Conservation (phyloP, 1,140 invertebrate genomes). For the Drosophila pallidifrons region DNA sequence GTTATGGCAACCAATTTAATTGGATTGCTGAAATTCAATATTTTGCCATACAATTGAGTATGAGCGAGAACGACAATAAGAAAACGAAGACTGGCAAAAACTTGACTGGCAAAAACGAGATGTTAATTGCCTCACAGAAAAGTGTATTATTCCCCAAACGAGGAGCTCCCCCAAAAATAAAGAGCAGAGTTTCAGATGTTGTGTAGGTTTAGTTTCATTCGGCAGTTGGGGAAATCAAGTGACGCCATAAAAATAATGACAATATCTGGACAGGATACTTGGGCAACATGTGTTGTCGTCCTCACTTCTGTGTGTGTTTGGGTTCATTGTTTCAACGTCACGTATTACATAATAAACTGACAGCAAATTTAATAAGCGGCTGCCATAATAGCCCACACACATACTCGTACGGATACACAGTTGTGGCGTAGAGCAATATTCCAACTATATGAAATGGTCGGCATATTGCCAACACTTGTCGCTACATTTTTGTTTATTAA, state of each 20-base stretch:
- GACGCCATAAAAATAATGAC: slow-evolving; percentile 57
- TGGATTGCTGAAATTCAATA: slow-evolving; percentile 73
- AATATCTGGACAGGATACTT: slow-evolving; percentile 33
- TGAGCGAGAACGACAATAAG: not conserved
- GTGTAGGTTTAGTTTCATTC: slow-evolving; percentile 20
- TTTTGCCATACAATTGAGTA: slow-evolving; percentile 28
- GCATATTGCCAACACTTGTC: slow-evolving; percentile 73
- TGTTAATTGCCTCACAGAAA: slow-evolving; percentile 62
- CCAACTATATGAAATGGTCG: slow-evolving; percentile 61
- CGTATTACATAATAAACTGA: slow-evolving; percentile 81
- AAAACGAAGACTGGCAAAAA: not conserved
- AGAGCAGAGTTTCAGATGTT: slow-evolving; percentile 18
- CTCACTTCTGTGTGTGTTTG: not conserved
- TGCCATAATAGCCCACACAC: slow-evolving; percentile 29
- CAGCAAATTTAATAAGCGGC: slow-evolving; percentile 76
- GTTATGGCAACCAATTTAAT: slow-evolving; percentile 71
- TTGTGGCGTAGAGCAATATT: slow-evolving; percentile 50
- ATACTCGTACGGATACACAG: slow-evolving; percentile 17
- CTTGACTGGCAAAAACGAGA: slow-evolving; percentile 38
- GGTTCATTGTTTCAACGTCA: slow-evolving; percentile 67
- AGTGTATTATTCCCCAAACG: not conserved
- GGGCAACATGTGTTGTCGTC: slow-evolving; percentile 46
- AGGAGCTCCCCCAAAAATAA: not conserved
- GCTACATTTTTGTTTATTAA: slow-evolving; percentile 74
- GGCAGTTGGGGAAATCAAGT: slow-evolving; percentile 57